Base-by-base conservation (phyloP, 2,888 invertebrate genomes). In the Epinotia bilunana region DNA sequence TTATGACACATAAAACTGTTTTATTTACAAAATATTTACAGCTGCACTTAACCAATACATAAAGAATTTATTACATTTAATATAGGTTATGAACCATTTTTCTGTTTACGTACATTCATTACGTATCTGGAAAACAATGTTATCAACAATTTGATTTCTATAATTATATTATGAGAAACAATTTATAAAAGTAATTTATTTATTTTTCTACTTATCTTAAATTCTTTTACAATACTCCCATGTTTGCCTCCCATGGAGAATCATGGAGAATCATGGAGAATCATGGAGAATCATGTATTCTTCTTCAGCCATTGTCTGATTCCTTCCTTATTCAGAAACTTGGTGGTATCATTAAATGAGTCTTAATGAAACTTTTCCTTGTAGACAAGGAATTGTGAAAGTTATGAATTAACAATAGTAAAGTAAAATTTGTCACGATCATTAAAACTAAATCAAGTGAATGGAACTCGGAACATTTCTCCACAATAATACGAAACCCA, bases 1-100 rank as follows among this genome's bases (percentile, higher is more conserved):
- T 79, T 77, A 80, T 84, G 91, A 91, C 91, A 92, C 91, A 87
- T 91, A 90, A 90, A 90, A 90, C 88, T 87, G 88, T 86, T 91
- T 92, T 92, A 92, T 92, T 92, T 91, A 90, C 89, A 92, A 90
- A 89, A 85, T 86, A 89, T 90, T 87, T 87, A 91, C 90, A 91
- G 78, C 83, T 76, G 79, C 65, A 74, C 49, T 70, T 74, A 71
- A 74, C 58, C 64, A 70, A 64, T 73, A 73, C 55, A 61, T 63
- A 67, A 62, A 61, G 49, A 64, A 23, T 57, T 33, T 68, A 53
- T 77, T 74, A 77, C 60, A 74, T 67, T 74, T 43, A 74, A 43
- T 72, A 75, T 55, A 71, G 64, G 71, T 71, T 61, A 75, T 72
- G 67, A 77, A 76, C 78, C 78, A 77, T 77, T 78, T 79, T 76